Evolutionary conservation across 2,797 vertebrate genomes (phyloP).

Genomic region (Cryptoblepharus egeriae): DNA sequence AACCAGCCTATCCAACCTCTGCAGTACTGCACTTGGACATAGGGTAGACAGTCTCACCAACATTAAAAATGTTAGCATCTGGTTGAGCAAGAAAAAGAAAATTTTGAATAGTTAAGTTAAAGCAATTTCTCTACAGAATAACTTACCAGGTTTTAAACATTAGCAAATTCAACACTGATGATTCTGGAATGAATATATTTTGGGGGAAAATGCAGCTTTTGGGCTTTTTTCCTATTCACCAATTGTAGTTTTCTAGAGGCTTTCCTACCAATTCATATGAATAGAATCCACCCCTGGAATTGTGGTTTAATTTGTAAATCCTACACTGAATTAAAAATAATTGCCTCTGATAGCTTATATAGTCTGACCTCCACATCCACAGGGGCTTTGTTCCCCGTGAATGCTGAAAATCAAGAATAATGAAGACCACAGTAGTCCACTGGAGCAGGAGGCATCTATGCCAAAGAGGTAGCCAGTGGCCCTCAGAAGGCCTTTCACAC

Average conservation of each 20-base stretch:
- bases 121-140: not conserved
- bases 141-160: not conserved
- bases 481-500: too few species aligned
- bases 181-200: not conserved
- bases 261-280: not conserved
- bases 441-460: too few species aligned
- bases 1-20: conserved; percentile 95
- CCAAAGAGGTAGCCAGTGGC: too few species aligned
- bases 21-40: conserved; percentile 92
- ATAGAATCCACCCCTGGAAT: not conserved
- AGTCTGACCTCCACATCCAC: too few species aligned
- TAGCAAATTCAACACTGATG: not conserved
- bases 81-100: conserved; percentile 31
- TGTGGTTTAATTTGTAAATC: not conserved
- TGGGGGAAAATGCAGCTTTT: not conserved
- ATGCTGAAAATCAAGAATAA: too few species aligned
- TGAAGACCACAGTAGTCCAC: too few species aligned
- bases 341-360: not conserved
- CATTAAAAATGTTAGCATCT: conserved; percentile 95
- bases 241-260: not conserved
- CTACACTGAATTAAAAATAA: not conserved
- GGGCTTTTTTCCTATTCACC: not conserved
- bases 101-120: conserved; percentile 12
- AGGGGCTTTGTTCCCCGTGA: too few species aligned
- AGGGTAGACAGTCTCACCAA: conserved; percentile 88